These are phyloP conservation scores for Nomada goodeniana DNA, from an alignment of 2,888 invertebrate genomes.

Conservation along the genomic window DNA sequence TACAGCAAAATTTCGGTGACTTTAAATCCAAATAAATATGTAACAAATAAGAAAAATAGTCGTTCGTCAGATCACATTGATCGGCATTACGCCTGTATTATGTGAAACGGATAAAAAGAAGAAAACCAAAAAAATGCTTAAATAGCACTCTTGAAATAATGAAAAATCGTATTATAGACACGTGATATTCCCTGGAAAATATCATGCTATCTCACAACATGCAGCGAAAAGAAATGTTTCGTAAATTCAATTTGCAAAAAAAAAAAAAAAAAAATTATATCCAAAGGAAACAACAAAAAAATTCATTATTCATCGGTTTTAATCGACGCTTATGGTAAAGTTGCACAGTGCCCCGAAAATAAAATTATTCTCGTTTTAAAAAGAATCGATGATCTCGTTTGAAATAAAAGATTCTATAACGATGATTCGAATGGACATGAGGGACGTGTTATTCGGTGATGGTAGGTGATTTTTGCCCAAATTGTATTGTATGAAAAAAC, in stretches of 20 bases:
- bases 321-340: constrained; percentile 15
- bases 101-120: constrained; percentile 33
- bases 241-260: constrained; percentile 42
- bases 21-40: constrained; percentile 84
- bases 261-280: neutral
- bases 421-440: neutral
- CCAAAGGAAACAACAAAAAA: neutral
- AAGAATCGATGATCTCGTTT: too few relatives aligned
- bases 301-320: neutral
- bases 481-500: constrained; percentile 29
- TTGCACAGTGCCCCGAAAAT: neutral
- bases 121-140: constrained; percentile 40
- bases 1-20: constrained; percentile 84
- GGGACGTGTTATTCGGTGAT: constrained; percentile 16
- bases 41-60: constrained; percentile 83
- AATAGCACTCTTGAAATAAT: constrained; percentile 64
- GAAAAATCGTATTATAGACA: constrained; percentile 50
- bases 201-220: constrained; percentile 78
- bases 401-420: neutral
- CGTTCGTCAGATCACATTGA: constrained; percentile 72
- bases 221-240: constrained; percentile 66
- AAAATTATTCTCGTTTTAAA: too few relatives aligned
- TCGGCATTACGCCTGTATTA: constrained; percentile 48
- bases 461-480: constrained; percentile 9
- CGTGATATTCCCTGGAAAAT: constrained; percentile 60